Percentiles rank a stretch among this genome's conserved stretches.
Conservation (phyloP, 1,140 invertebrate genomes). For the Hypothenemus hampei region DNA sequence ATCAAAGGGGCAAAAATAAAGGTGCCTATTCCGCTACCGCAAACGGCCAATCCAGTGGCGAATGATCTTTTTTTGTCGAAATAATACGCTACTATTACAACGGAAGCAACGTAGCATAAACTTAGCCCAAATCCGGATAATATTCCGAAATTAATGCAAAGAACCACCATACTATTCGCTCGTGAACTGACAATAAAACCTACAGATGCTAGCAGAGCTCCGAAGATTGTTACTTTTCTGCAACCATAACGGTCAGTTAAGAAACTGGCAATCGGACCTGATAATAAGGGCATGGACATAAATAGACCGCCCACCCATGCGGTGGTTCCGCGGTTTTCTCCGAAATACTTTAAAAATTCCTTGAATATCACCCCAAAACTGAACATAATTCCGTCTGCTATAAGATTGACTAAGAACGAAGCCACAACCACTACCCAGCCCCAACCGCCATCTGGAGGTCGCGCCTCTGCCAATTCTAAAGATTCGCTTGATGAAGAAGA, state of each 20-base stretch:
- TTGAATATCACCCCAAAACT: constrained; percentile 80
- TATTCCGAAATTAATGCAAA: constrained; percentile 82
- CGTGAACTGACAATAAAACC: constrained; percentile 81
- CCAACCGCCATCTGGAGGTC: constrained; percentile 71
- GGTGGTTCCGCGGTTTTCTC: constrained; percentile 76
- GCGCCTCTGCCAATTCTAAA: constrained; percentile 57
- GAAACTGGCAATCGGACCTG: constrained; percentile 83
- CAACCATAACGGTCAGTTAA: constrained; percentile 84
- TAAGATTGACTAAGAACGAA: constrained; percentile 85
- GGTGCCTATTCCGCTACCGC: constrained; percentile 84
- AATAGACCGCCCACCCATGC: constrained; percentile 86
- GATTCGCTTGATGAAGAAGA: constrained; percentile 51
- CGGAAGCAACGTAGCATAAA: constrained; percentile 81
- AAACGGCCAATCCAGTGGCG: constrained; percentile 89
- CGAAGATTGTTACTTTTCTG: constrained; percentile 72
- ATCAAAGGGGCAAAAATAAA: constrained; percentile 89
- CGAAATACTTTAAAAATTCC: constrained; percentile 75
- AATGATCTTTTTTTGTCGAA: constrained; percentile 89
- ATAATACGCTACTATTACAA: constrained; percentile 93
- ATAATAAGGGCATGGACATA: constrained; percentile 81
- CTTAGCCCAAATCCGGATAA: constrained; percentile 82
- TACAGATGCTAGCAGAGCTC: constrained; percentile 67
- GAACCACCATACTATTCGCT: constrained; percentile 67
- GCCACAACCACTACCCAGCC: constrained; percentile 78
- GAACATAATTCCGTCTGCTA: constrained; percentile 85